Percentiles rank a stretch among this genome's conserved stretches.
phyloP scores from a whole-genome alignment of 2,113 vertebrate species.

The Morone chrysops region DNA sequence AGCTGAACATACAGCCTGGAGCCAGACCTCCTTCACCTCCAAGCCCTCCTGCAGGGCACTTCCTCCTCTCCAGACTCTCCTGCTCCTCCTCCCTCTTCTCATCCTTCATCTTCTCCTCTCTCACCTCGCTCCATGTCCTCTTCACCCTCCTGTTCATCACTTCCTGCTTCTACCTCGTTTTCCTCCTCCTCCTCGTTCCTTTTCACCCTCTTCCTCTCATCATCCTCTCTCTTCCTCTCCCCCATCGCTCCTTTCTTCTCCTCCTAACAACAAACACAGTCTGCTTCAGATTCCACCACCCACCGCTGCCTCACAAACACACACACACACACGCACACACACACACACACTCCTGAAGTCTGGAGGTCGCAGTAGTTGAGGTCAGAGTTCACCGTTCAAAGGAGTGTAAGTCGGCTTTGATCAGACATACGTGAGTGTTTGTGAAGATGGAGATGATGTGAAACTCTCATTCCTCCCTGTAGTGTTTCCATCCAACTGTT shows the following conservation, averaged over 20 bases:
- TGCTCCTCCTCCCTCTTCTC: not conserved
- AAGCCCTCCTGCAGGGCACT: slow-evolving; percentile 51
- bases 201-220: not conserved
- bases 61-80: slow-evolving; percentile 40
- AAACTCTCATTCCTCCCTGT: not conserved
- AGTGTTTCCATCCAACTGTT: no score
- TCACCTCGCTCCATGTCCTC: not conserved
- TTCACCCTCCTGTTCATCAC: not conserved
- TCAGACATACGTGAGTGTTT: slow-evolving; percentile 39
- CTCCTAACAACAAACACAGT: slow-evolving; percentile 60
- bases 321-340: slow-evolving; percentile 29
- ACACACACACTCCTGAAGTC: slow-evolving; percentile 33
- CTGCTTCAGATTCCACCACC: slow-evolving; percentile 59
- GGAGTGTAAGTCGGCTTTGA: slow-evolving; percentile 51
- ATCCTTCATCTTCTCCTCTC: not conserved
- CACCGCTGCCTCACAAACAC: slow-evolving; percentile 11
- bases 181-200: not conserved
- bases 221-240: not conserved
- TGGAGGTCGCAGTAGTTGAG: slow-evolving; percentile 35
- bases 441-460: slow-evolving; percentile 21
- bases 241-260: slow-evolving; percentile 29
- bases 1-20: slow-evolving; percentile 74
- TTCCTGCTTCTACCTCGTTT: not conserved
- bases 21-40: slow-evolving; percentile 60
- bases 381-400: slow-evolving; percentile 59